Percentiles rank a stretch among this genome's conserved stretches.
Conservation (phyloP, 1,140 invertebrate species). For the Atta colombica region DNA sequence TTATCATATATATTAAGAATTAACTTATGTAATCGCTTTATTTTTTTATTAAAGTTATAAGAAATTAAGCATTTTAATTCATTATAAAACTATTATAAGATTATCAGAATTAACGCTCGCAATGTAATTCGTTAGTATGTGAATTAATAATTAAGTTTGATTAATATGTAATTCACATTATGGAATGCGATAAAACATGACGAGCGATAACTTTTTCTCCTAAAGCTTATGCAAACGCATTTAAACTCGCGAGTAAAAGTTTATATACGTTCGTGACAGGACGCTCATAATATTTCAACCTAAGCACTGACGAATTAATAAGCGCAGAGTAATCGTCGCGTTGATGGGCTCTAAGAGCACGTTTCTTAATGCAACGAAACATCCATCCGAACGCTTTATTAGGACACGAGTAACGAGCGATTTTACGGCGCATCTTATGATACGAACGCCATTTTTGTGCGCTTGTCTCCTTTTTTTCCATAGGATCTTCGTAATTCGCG, state of each 20-base stretch:
- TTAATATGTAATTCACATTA: conserved; percentile 27
- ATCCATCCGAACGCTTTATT: conserved; percentile 44
- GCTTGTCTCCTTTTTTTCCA: conserved; percentile 38
- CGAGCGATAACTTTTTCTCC: not conserved
- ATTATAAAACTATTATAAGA: not conserved
- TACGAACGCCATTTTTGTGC: conserved; percentile 34
- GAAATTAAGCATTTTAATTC: not conserved
- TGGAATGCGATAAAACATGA: conserved; percentile 16
- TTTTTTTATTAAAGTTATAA: not conserved
- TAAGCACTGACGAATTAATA: conserved; percentile 38
- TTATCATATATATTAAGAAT: no score
- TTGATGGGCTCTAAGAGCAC: not conserved
- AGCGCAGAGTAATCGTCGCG: conserved; percentile 24
- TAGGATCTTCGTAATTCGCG: conserved; percentile 8
- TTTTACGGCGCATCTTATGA: conserved; percentile 17
- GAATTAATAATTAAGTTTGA: conserved; percentile 40
- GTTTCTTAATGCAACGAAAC: conserved; percentile 46
- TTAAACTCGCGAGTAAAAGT: conserved; percentile 35
- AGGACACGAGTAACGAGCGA: conserved; percentile 46
- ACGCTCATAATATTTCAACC: conserved; percentile 21
- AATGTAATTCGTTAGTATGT: not conserved
- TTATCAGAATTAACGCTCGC: not conserved
- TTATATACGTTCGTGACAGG: not conserved
- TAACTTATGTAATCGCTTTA: not conserved
- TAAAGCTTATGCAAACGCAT: conserved; percentile 5